Evolutionary conservation across 1,140 invertebrate genomes (phyloP), one percentile per base, ranked within the genome.

Genomic region (Cheumatopsyche charites): DNA sequence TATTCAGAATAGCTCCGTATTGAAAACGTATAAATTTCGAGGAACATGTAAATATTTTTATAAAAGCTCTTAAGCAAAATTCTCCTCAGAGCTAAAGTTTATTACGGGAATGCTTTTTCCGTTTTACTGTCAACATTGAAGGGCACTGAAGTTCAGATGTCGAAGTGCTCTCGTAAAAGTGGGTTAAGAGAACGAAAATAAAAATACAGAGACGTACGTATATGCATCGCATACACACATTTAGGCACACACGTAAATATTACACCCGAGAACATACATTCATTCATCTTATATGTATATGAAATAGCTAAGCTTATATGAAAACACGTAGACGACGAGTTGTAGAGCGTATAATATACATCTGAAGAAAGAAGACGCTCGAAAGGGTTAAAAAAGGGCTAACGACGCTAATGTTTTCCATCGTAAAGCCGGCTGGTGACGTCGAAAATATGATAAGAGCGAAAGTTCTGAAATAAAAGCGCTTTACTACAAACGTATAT

Each of bases 351-450:
- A 36, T 36, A 36, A 36, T 36, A 36, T 9, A 36, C 29, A 36
- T 36, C 29, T 36, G 3, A 9, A 36, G 29, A 36, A 36, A 13
- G 55, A 25, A 58, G 23, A 25, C 17, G 2, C 55, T 58, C 55
- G 55, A 58, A 58, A 58, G 55, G 55, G 55, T 58, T 58, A 58
- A 58, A 58, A 36, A 36, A 58, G 13, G 55, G 55, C 55, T 58
- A 58, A 58, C 55, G 55, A 58, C 55, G 55, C 23, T 58, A 58
- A 58, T 58, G 55, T 58, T 58, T 58, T 19, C 55, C 17, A 19
- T 25, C 55, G 55, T 58, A 58, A 58, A 58, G 55, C 55, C 55
- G n/a, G 17, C 55, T 5, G 21, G 55, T 25, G 55, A 25, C 55
- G 13, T 19, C 23, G 55, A 58, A 58, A 58, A 58, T 58, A 58